Conservation (phyloP, 2,888 invertebrate species). For the Pammene fasciana region DNA sequence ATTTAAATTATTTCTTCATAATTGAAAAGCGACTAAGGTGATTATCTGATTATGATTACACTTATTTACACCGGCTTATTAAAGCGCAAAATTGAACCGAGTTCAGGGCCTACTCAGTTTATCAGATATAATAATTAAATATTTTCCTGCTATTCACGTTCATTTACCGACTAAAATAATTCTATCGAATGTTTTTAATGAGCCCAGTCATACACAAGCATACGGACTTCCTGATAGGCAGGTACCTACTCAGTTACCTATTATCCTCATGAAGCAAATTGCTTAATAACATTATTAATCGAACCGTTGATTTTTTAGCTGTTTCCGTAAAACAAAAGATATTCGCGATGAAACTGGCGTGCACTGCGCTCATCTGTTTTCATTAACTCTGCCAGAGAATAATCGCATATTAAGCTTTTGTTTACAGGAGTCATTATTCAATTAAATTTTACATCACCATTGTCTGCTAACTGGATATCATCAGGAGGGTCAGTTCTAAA, state of each 20-base stretch:
- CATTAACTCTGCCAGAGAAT: conserved; percentile 59
- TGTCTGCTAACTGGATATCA: conserved; percentile 29
- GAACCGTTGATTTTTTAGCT: conserved; percentile 32
- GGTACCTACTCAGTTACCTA: background rate
- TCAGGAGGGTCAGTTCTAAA: conserved; percentile 30
- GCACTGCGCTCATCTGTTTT: conserved; percentile 61
- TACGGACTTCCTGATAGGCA: too few species aligned
- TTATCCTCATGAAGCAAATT: conserved; percentile 9
- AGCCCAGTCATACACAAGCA: too few species aligned
- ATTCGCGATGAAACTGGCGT: conserved; percentile 52
- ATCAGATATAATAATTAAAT: background rate
- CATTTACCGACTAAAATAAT: background rate
- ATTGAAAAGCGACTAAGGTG: too few species aligned
- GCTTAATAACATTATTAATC: conserved; percentile 21
- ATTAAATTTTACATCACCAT: conserved; percentile 56
- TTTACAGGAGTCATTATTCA: conserved; percentile 64
- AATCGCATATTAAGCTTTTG: conserved; percentile 64
- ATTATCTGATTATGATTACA: too few species aligned
- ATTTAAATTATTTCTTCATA: too few species aligned
- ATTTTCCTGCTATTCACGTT: background rate
- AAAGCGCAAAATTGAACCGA: too few species aligned
- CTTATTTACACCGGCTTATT: too few species aligned
- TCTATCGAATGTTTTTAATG: too few species aligned
- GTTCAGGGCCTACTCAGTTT: background rate
- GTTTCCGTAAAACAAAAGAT: conserved; percentile 51